phyloP scores from a whole-genome alignment of 2,888 invertebrate genomes.

The Yponomeuta cagnagella region DNA sequence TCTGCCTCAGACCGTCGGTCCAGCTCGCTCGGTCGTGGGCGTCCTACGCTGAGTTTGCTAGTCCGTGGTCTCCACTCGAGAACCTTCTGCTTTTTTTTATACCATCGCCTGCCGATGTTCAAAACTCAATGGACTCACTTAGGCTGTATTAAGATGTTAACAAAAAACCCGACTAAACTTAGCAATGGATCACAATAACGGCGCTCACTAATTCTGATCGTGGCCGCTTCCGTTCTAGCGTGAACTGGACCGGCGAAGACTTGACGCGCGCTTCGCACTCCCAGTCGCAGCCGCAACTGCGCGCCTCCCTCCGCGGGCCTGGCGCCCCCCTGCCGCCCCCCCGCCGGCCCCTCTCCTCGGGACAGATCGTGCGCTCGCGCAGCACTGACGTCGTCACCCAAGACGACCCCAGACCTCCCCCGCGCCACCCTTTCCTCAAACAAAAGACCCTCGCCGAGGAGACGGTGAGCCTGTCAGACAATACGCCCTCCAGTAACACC shows the following conservation, averaged over 20 bases:
- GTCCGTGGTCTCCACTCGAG: too few relatives aligned
- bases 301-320: conserved; percentile 37
- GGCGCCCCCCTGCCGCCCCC: conserved; percentile 32
- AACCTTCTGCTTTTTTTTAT: too few relatives aligned
- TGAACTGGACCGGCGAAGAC: conserved; percentile 67
- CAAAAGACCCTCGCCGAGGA: conserved; percentile 36
- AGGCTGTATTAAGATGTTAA: too few relatives aligned
- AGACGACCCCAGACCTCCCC: conserved; percentile 45
- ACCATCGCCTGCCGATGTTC: too few relatives aligned
- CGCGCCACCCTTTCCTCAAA: conserved; percentile 34
- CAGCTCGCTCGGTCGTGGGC: too few relatives aligned
- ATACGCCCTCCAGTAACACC: conserved; percentile 50
- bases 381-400: conserved; percentile 24
- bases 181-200: too few relatives aligned
- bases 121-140: too few relatives aligned
- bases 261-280: conserved; percentile 44
- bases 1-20: too few relatives aligned
- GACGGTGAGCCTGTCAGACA: conserved; percentile 28
- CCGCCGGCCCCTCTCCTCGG: conserved; percentile 41
- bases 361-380: conserved; percentile 27
- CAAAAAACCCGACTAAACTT: too few relatives aligned
- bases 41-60: too few relatives aligned
- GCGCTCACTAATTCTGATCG: too few relatives aligned
- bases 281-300: conserved; percentile 53
- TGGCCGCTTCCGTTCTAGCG: conserved; percentile 32